These are phyloP conservation scores for Ariolimax columbianus DNA, from an alignment of 2,888 invertebrate genomes.

Conservation along the genomic window DNA sequence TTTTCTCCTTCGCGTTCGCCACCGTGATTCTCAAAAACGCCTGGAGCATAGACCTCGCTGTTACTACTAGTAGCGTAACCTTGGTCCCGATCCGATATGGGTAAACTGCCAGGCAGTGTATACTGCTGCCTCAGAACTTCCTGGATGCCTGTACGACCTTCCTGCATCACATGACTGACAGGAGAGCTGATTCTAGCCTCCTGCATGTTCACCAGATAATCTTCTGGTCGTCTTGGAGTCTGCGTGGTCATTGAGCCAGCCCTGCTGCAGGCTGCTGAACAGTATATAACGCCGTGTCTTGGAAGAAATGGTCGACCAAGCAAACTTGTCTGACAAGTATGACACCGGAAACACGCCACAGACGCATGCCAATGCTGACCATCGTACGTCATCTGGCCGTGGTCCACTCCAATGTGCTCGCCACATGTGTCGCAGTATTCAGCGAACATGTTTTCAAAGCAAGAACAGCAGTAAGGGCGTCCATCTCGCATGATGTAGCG, in stretches of 20 bases:
- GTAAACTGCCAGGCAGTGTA: conserved; percentile 68
- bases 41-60: conserved; percentile 72
- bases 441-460: conserved; percentile 96
- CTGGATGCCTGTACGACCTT: conserved; percentile 68
- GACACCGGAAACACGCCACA: conserved; percentile 95
- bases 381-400: conserved; percentile 98
- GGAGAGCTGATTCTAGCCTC: conserved; percentile 68
- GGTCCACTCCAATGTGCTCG: conserved; percentile 96
- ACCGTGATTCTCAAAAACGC: conserved; percentile 62
- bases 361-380: conserved; percentile 99
- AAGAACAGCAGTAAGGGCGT: conserved; percentile 94
- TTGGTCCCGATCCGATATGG: conserved; percentile 71
- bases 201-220: conserved; percentile 71
- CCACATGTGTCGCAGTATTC: conserved; percentile 98
- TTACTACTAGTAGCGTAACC: conserved; percentile 74
- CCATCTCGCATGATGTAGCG: conserved; percentile 98
- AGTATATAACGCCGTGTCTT: conserved; percentile 93
- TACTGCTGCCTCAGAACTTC: conserved; percentile 71
- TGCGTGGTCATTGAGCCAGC: conserved; percentile 72
- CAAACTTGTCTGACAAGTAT: conserved; percentile 87
- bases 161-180: conserved; percentile 70
- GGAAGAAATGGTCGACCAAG: conserved; percentile 94
- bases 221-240: conserved; percentile 69
- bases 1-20: conserved; percentile 39
- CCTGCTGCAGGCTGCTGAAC: conserved; percentile 92